A percentile compares a stretch with the other conserved stretches of the same genome.
Evolutionary conservation across 2,113 vertebrate genomes (phyloP).

Genomic region (Dasypus novemcinctus): DNA sequence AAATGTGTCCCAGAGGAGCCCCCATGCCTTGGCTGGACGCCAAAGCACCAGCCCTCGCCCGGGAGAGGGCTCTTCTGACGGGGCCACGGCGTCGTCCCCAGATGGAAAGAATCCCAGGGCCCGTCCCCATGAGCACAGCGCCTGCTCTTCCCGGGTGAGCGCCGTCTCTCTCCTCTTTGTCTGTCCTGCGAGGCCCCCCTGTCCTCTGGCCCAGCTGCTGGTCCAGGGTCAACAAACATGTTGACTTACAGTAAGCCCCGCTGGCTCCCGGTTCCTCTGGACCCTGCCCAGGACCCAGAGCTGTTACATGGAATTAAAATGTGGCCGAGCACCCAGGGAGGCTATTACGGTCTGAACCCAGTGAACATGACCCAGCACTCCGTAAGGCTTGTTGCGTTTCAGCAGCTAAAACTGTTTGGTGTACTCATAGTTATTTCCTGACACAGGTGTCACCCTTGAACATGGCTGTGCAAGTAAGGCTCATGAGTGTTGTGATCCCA

Average conservation of each 20-base stretch:
- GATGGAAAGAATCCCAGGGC: not conserved
- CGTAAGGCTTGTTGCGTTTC: not conserved
- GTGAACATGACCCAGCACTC: not conserved
- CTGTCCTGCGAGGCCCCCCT: not conserved
- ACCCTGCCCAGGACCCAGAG: not conserved
- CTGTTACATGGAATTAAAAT: constrained; percentile 38
- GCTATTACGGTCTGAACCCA: constrained; percentile 11
- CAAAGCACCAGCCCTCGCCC: not conserved
- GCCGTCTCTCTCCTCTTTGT: not conserved
- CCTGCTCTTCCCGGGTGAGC: rapidly evolving
- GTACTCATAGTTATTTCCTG: constrained; percentile 49
- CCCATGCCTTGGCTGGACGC: constrained; percentile 3
- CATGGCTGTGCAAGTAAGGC: not conserved
- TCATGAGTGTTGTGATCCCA: not conserved
- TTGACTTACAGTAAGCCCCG: constrained; percentile 68
- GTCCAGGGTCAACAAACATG: constrained; percentile 70
- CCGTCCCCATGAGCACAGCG: not conserved
- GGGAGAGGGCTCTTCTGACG: not conserved
- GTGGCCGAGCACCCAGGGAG: not conserved
- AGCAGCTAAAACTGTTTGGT: not conserved
- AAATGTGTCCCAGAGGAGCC: constrained; percentile 40
- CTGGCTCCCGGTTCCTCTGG: constrained; percentile 35
- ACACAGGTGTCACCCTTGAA: constrained; percentile 3
- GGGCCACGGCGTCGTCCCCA: not conserved
- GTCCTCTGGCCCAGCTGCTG: not conserved